Base-by-base conservation (phyloP, 2,113 vertebrate genomes). In the Petrocephalus zakoni region DNA sequence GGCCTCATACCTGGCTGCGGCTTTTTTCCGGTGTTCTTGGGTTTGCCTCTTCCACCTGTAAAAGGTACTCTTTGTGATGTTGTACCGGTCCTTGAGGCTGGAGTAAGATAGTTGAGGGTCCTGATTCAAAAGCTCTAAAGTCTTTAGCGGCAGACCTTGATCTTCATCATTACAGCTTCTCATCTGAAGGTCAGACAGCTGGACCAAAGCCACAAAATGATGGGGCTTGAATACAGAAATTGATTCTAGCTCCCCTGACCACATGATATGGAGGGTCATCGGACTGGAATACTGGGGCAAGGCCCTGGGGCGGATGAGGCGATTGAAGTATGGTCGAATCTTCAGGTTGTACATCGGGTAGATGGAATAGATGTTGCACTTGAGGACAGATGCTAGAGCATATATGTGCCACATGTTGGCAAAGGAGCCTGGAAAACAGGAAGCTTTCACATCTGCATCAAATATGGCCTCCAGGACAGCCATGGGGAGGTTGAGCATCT, bases 371-470 rank as follows among this genome's bases (percentile, higher is more conserved):
- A 99, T 96, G 90, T 98, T 97, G 52, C 96, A 96, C 91, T 96
- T 94, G 0, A 99, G 93, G 22, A 99, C 96, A 0, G 98, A 98
- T 0, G 98, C 96, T 1, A 99, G 93, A 1, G 98, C 97, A 0
- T 99, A 99, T 72, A 99, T 90, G 0, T 99, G 98, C 98, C 98
- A 99, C 97, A 99, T 97, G 90, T 99, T 99, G 86, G 97, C 96
- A 89, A 97, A 99, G 87, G 97, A 97, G 87, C 95, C 97, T 0
- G 96, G 96, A 88, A 99, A 99, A 93, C 98, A 99, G 55, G 97
- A 97, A 0, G 98, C 98, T 92, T 98, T 98, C 89, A 98, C 96
- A 4, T 99, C 98, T 0, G 97, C 97, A 17, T 99, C 98, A 0
- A 98, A 99, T 88, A 99, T 99, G 92, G 97, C 98, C 90, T 99